These are phyloP conservation scores for Tapirus terrestris DNA, from an alignment of 2,113 vertebrate genomes.

Conservation along the genomic window DNA sequence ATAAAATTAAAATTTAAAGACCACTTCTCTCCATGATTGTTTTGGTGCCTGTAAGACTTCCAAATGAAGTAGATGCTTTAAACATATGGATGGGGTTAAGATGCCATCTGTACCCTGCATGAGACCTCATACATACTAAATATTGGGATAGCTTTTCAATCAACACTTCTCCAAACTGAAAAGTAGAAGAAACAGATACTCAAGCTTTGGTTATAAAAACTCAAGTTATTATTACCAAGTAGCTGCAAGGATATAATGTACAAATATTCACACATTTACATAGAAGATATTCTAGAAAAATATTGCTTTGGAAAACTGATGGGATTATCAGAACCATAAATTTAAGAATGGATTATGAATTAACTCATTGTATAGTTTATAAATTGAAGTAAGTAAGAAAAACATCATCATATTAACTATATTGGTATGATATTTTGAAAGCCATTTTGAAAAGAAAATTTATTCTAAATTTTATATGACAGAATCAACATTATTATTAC, in stretches of 20 bases:
- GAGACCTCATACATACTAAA: slow-evolving; percentile 60
- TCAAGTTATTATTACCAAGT: background rate
- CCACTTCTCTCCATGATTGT: slow-evolving; percentile 68
- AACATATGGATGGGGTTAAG: slow-evolving; percentile 61
- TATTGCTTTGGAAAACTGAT: background rate
- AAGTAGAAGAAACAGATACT: slow-evolving; percentile 2
- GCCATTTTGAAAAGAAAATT: background rate
- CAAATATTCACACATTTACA: slow-evolving; percentile 47
- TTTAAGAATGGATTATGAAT: background rate
- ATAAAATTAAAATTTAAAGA: slow-evolving; percentile 84
- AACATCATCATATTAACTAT: background rate
- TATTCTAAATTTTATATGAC: background rate
- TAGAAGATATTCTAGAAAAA: background rate
- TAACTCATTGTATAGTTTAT: background rate
- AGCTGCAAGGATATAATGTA: background rate
- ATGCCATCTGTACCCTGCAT: slow-evolving; percentile 73
- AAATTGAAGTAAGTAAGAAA: background rate
- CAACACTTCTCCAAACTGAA: slow-evolving; percentile 5
- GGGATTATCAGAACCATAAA: background rate
- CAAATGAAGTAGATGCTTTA: slow-evolving; percentile 68
- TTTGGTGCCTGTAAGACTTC: slow-evolving; percentile 66
- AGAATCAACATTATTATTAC: background rate
- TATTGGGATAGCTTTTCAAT: slow-evolving; percentile 38
- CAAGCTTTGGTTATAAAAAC: background rate
- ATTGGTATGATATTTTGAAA: background rate